These are phyloP conservation scores for Monochamus alternatus DNA, from an alignment of 2,888 invertebrate species.

Conservation along the genomic window DNA sequence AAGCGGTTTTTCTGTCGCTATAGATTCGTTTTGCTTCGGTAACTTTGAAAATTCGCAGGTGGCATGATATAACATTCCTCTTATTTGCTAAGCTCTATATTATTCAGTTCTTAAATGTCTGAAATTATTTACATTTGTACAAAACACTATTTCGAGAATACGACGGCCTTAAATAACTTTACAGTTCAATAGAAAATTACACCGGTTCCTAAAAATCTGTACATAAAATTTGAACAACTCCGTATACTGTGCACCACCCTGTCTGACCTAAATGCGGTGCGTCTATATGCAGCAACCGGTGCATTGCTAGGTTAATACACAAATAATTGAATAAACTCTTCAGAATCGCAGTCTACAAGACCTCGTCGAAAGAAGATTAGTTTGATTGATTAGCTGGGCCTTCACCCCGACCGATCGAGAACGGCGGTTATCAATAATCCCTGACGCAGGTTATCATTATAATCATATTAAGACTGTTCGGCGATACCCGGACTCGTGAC, in stretches of 20 bases:
- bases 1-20: too few species aligned
- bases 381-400: constrained; percentile 63
- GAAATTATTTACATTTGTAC: too few species aligned
- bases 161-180: too few species aligned
- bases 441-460: constrained; percentile 68
- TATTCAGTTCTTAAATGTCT: too few species aligned
- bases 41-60: too few species aligned
- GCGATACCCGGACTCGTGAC: constrained; percentile 58
- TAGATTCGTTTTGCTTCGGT: too few species aligned
- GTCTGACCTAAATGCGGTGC: background rate
- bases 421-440: constrained; percentile 66
- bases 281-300: constrained; percentile 1
- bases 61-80: too few species aligned
- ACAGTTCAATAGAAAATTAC: too few species aligned
- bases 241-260: background rate
- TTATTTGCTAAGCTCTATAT: too few species aligned
- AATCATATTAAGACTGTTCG: constrained; percentile 67
- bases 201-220: too few species aligned
- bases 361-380: constrained; percentile 41
- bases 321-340: constrained; percentile 58
- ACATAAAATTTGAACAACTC: too few species aligned
- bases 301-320: constrained; percentile 50
- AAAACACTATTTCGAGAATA: too few species aligned
- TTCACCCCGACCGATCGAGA: constrained; percentile 54
- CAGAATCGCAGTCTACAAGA: constrained; percentile 60